Conservation (phyloP, 2,113 vertebrate genomes). For the Coptodon rendalli region DNA sequence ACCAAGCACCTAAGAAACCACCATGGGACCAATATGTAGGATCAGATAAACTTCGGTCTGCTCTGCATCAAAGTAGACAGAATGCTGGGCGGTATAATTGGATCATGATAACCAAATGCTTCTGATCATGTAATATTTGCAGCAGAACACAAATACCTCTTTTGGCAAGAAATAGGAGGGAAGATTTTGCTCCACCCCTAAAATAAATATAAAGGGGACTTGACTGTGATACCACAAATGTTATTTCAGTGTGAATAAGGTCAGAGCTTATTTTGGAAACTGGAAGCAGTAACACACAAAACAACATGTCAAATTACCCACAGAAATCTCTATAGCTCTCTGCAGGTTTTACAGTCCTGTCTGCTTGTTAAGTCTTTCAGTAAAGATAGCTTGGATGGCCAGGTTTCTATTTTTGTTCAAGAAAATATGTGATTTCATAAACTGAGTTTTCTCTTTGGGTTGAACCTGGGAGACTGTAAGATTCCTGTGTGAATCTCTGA, state of each 20-base stretch:
- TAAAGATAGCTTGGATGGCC: not conserved
- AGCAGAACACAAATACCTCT: constrained; percentile 7
- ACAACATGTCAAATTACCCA: not conserved
- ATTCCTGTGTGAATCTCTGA: not conserved
- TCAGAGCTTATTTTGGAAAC: constrained; percentile 25
- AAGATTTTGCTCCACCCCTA: not conserved
- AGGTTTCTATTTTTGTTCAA: not conserved
- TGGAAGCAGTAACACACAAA: not conserved
- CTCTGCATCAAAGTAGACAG: constrained; percentile 17
- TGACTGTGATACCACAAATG: not conserved
- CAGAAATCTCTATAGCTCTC: not conserved
- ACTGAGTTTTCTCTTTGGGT: not conserved
- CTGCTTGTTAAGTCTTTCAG: not conserved
- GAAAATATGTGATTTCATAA: not conserved
- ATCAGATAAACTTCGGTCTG: constrained; percentile 36
- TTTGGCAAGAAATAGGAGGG: not conserved
- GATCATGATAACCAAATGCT: constrained; percentile 22
- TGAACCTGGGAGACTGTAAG: not conserved
- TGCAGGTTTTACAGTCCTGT: not conserved
- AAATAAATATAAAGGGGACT: constrained; percentile 11
- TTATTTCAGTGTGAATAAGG: not conserved
- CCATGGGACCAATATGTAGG: constrained; percentile 24
- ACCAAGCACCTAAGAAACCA: not conserved
- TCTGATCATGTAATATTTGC: constrained; percentile 27
- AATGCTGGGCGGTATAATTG: constrained; percentile 11